Evolutionary conservation across 2,888 invertebrate genomes (phyloP).

Genomic region (Chydorus sphaericus): DNA sequence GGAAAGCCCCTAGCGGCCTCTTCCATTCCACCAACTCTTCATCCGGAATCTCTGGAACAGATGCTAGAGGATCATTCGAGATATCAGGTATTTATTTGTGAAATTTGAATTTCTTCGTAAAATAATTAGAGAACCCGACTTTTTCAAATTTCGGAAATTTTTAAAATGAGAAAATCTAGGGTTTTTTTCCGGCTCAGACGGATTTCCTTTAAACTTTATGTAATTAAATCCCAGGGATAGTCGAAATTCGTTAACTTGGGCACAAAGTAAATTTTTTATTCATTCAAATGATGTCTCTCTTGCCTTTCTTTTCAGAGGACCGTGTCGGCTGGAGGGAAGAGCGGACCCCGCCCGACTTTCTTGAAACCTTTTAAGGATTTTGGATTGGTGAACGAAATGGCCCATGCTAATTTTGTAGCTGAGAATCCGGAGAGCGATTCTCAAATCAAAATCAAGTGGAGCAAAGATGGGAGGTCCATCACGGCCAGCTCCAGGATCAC

Average conservation of each 20-base stretch:
- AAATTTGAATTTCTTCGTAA: too few species aligned
- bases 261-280: too few species aligned
- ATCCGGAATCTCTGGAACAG: conserved; percentile 78
- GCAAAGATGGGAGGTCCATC: conserved; percentile 81
- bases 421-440: conserved; percentile 84
- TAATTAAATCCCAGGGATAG: too few species aligned
- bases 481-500: conserved; percentile 94
- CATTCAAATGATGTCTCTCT: too few species aligned
- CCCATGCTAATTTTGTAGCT: conserved; percentile 84
- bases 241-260: too few species aligned
- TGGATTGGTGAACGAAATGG: conserved; percentile 74
- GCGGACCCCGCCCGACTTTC: conserved; percentile 59
- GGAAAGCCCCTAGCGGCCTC: conserved; percentile 81
- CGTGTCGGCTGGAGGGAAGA: conserved; percentile 57
- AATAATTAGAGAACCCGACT: too few species aligned
- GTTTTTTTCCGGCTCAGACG: too few species aligned
- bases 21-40: conserved; percentile 75
- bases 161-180: too few species aligned
- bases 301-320: too few species aligned
- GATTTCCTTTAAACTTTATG: too few species aligned
- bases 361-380: conserved; percentile 73
- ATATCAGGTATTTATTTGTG: too few species aligned
- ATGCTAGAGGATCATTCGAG: conserved; percentile 79
- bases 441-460: conserved; percentile 89
- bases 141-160: too few species aligned